Evolutionary conservation across 1,140 invertebrate genomes (phyloP).

Genomic region (Sitobion miscanthi): DNA sequence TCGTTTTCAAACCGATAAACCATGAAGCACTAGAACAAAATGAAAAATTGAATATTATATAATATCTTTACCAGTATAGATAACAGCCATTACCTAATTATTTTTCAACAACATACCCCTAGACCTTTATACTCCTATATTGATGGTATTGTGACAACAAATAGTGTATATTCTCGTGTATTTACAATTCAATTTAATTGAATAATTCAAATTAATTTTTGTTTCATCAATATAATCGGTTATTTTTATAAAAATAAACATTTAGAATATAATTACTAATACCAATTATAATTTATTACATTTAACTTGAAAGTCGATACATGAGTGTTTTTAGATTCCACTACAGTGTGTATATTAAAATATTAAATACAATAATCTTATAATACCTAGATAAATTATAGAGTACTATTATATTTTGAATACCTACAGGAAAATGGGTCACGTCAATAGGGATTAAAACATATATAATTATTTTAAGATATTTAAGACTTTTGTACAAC

Average conservation of each 20-base stretch:
- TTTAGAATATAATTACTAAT: background rate
- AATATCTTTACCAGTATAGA: background rate
- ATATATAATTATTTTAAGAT: too few species aligned
- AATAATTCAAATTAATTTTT: background rate
- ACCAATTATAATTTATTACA: background rate
- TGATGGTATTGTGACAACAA: background rate
- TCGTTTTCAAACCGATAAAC: background rate
- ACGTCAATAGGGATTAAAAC: too few species aligned
- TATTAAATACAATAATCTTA: too few species aligned
- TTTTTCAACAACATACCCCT: too few species aligned
- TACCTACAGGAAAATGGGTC: too few species aligned
- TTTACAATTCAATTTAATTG: background rate
- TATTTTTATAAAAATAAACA: background rate
- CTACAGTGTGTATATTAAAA: too few species aligned
- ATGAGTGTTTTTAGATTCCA: too few species aligned
- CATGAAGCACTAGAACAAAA: background rate
- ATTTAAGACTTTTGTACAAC: too few species aligned
- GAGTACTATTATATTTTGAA: too few species aligned
- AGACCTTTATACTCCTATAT: too few species aligned
- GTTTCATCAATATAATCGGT: background rate
- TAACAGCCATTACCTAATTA: background rate
- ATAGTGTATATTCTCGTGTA: background rate
- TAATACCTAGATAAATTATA: too few species aligned
- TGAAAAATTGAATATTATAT: background rate
- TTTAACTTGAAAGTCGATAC: background rate